A percentile compares a stretch with the other conserved stretches of the same genome.
Evolutionary conservation across 2,797 vertebrate species (phyloP).

Genomic region (Lacerta bilineata): DNA sequence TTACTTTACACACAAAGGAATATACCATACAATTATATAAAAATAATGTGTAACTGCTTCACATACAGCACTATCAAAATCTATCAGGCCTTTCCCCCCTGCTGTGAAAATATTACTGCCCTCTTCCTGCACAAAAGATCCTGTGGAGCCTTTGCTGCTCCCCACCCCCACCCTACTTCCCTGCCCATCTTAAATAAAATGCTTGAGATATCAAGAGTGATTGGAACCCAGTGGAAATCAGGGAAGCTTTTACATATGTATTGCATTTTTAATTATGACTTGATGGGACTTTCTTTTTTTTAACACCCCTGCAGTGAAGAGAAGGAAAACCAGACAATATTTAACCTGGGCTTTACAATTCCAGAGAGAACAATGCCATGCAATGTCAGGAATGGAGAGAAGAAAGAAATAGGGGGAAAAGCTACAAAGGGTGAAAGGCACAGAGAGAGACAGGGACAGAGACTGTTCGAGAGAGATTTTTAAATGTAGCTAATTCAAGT

Average conservation of each 20-base stretch:
- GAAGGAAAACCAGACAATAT: slow-evolving; percentile 6
- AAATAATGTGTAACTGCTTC: background rate
- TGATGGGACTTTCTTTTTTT: background rate
- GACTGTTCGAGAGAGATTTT: background rate
- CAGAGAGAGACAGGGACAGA: background rate
- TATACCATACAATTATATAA: slow-evolving; percentile 23
- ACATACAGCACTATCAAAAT: background rate
- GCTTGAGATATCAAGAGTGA: slow-evolving; percentile 31
- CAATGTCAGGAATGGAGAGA: background rate
- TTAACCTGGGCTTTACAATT: slow-evolving; percentile 17
- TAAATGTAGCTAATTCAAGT: background rate
- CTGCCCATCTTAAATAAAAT: slow-evolving; percentile 33
- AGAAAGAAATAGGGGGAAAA: background rate
- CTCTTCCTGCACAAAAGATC: slow-evolving; percentile 6
- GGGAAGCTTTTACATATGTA: background rate
- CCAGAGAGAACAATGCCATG: background rate
- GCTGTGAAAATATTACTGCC: slow-evolving; percentile 33
- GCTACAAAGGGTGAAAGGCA: too few species aligned
- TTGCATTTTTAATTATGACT: slow-evolving; percentile 36
- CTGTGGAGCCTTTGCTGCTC: background rate
- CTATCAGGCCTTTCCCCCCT: slow-evolving; percentile 16
- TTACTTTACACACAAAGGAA: slow-evolving; percentile 33
- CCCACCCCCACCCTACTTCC: background rate
- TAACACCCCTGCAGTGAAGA: background rate
- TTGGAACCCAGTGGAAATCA: slow-evolving; percentile 32